Conservation (phyloP, 1,140 invertebrate genomes). For the Conus betulinus region DNA sequence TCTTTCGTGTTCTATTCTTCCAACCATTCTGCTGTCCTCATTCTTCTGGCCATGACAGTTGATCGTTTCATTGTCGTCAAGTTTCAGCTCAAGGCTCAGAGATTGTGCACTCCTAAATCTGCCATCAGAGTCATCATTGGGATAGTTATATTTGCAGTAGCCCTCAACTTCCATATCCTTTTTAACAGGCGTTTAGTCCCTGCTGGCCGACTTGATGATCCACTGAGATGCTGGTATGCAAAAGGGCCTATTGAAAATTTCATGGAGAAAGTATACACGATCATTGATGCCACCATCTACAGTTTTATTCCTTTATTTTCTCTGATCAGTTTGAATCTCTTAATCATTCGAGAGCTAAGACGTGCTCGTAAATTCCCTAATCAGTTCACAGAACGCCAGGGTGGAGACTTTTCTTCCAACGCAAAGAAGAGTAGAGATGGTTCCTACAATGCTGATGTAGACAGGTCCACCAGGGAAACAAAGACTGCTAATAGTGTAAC, state of each 20-base stretch:
- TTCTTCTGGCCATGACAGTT: constrained; percentile 65
- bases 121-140: constrained; percentile 39
- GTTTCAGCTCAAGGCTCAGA: constrained; percentile 53
- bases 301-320: no score
- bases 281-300: no score
- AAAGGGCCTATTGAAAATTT: neutral
- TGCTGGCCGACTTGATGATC: neutral
- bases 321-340: no score
- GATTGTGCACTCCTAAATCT: constrained; percentile 34
- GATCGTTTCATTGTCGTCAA: constrained; percentile 61
- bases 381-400: no score
- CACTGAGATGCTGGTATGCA: neutral
- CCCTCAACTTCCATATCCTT: constrained; percentile 28
- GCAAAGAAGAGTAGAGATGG: no score
- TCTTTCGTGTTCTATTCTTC: constrained; percentile 52
- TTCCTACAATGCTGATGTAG: no score
- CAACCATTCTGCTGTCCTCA: constrained; percentile 56
- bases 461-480: no score
- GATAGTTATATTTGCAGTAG: constrained; percentile 30
- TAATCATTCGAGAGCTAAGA: no score
- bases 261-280: constrained; percentile 10
- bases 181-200: constrained; percentile 20
- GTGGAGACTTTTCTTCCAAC: no score
- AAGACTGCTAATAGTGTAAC: no score
- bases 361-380: no score